Evolutionary conservation across 1,140 invertebrate species (phyloP).

Genomic region (Trichogramma pretiosum): DNA sequence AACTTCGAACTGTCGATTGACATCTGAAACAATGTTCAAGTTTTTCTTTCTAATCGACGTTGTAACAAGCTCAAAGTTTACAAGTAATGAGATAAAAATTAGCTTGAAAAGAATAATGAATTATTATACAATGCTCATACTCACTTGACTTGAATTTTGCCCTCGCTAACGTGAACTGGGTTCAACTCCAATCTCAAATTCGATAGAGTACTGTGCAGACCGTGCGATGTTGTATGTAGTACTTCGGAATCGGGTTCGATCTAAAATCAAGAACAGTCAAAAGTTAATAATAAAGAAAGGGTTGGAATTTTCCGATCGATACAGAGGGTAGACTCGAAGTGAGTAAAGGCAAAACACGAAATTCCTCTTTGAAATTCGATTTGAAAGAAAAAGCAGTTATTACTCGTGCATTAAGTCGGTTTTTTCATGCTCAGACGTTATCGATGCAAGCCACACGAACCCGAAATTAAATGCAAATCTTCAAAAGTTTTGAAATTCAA

Average conservation of each 20-base stretch:
- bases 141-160: constrained; percentile 41
- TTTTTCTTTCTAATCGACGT: not conserved
- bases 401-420: too few species aligned
- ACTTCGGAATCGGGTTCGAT: constrained; percentile 33
- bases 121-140: not conserved
- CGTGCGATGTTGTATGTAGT: constrained; percentile 27
- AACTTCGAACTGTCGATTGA: constrained; percentile 28
- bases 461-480: too few species aligned
- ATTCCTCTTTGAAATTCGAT: too few species aligned
- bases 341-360: too few species aligned
- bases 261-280: constrained; percentile 26
- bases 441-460: too few species aligned
- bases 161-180: constrained; percentile 35
- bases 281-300: too few species aligned
- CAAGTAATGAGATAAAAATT: not conserved
- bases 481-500: too few species aligned
- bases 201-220: constrained; percentile 33
- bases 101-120: not conserved
- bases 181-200: constrained; percentile 38
- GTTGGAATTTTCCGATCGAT: too few species aligned
- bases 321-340: too few species aligned
- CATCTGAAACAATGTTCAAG: constrained; percentile 30
- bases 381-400: too few species aligned
- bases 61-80: not conserved
- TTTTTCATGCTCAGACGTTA: too few species aligned